Conservation (phyloP, 1,140 invertebrate genomes). For the Drosophila pandora region DNA sequence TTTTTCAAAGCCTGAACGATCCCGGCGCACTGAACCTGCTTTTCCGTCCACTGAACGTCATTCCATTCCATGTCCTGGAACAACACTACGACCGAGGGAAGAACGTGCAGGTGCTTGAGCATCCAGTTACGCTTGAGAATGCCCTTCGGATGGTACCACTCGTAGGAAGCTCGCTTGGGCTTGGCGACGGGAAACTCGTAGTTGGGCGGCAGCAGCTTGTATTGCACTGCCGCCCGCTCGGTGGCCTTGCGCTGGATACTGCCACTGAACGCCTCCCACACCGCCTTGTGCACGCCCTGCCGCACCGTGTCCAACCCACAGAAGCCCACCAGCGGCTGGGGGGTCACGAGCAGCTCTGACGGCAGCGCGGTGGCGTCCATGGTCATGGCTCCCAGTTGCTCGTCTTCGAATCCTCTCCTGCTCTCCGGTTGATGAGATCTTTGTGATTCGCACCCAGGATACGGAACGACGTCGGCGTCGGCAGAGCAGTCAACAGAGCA, state of each 20-base stretch:
- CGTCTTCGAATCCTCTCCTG: neutral
- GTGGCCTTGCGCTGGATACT: conserved; percentile 84
- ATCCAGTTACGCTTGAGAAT: conserved; percentile 98
- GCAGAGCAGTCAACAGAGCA: conserved; percentile 5
- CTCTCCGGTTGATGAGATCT: neutral
- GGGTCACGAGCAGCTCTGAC: conserved; percentile 90
- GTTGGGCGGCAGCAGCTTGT: conserved; percentile 90
- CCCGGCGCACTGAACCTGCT: conserved; percentile 95
- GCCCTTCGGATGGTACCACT: conserved; percentile 98
- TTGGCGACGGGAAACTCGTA: conserved; percentile 96
- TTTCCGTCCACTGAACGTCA: conserved; percentile 96
- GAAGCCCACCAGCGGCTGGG: conserved; percentile 92
- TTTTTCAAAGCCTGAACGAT: conserved; percentile 93
- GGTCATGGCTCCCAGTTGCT: conserved; percentile 55
- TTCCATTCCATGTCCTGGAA: conserved; percentile 99
- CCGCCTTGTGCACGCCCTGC: conserved; percentile 93
- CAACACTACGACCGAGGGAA: conserved; percentile 96
- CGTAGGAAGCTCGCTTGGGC: conserved; percentile 95
- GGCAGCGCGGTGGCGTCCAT: conserved; percentile 88
- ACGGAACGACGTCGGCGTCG: conserved; percentile 1
- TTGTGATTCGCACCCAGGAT: conserved; percentile 3
- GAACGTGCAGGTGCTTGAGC: conserved; percentile 94
- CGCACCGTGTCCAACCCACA: conserved; percentile 93
- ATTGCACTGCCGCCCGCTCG: conserved; percentile 90
- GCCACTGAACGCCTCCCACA: conserved; percentile 96